A percentile compares a stretch with the other conserved stretches of the same genome.
phyloP scores from a whole-genome alignment of 2,797 vertebrate genomes.

The Lepidocolaptes lacrymiger region DNA sequence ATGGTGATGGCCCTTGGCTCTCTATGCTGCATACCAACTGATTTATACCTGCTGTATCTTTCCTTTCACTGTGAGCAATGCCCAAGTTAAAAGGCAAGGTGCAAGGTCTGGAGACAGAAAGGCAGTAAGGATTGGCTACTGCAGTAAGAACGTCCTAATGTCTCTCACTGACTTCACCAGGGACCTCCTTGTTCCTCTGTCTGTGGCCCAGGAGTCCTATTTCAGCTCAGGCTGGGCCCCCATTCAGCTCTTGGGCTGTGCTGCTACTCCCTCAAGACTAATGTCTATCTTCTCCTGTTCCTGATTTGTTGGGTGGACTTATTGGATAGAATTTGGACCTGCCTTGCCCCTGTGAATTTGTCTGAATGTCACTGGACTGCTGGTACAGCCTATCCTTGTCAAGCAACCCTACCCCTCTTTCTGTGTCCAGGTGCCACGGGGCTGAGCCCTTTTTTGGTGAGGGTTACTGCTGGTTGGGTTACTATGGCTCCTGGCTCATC shows the following conservation, averaged over 20 bases:
- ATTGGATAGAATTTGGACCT: background rate
- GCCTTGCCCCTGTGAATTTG: background rate
- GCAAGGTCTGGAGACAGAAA: background rate
- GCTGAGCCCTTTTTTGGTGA: background rate
- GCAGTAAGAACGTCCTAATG: background rate
- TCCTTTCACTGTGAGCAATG: background rate
- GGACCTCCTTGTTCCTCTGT: background rate
- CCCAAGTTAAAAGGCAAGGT: background rate
- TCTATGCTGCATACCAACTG: background rate
- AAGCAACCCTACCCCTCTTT: background rate
- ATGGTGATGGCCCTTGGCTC: background rate
- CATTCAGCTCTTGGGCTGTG: background rate
- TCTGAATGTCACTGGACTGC: background rate
- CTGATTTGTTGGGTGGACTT: background rate
- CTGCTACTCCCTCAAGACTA: background rate
- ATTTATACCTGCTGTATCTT: background rate
- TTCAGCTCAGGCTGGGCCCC: background rate
- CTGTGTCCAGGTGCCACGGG: background rate
- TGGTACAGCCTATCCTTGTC: background rate
- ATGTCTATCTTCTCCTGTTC: background rate
- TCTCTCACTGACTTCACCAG: background rate
- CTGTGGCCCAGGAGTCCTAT: background rate
- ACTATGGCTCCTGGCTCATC: background rate
- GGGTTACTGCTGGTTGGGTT: background rate
- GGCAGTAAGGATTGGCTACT: background rate